Base-by-base conservation (phyloP, 1,140 invertebrate genomes). In the Adelges cooleyi region DNA sequence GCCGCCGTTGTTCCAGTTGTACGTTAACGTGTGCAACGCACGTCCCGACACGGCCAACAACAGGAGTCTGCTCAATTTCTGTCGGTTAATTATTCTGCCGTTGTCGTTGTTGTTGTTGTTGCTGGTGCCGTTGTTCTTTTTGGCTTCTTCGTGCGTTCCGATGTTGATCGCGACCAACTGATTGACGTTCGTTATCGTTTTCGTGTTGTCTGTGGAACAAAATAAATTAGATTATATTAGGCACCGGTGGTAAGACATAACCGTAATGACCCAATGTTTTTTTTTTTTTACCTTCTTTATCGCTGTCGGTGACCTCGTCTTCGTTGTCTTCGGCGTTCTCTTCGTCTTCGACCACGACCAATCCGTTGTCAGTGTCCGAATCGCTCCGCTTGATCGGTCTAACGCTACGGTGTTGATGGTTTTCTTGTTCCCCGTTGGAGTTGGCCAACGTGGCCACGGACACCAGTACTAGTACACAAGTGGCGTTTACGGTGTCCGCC, bases 341-440 rank as follows among this genome's bases (percentile, higher is more conserved):
- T 9, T 62, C 6, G 15, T 62, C 44, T 11, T 62, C 25, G 15
- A 25, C 38, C 4, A 15, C 25, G 29, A 46, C 2, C 3, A 59
- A 44, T 6, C 42, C 25, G 8, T 59, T 44, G 11, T 59, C 25
- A n/a, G 56, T 29, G 33, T 62, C 56, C 20, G 56, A 62, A 29
- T 48, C 40, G 13, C n/a, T 46, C 3, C 20, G 10, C 4, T 33
- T 33, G 5, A 11, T 33, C 11, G 11, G 5, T n/a, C n/a, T n/a
- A n/a, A 13, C 29, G 5, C 44, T 59, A 25, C 1, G 22, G 27
- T 59, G 11, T 59, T 59, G 23, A n/a, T 42, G 23, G 27, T 13
- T 23, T 48, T 44, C 44, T 13, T 17, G 23, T 44, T 62, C 33
- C 33, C 29, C 18, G 29, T 48, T 62, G 3, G 18, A 2, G 33